Conservation (phyloP, 2,113 vertebrate species). For the Sander lucioperca region DNA sequence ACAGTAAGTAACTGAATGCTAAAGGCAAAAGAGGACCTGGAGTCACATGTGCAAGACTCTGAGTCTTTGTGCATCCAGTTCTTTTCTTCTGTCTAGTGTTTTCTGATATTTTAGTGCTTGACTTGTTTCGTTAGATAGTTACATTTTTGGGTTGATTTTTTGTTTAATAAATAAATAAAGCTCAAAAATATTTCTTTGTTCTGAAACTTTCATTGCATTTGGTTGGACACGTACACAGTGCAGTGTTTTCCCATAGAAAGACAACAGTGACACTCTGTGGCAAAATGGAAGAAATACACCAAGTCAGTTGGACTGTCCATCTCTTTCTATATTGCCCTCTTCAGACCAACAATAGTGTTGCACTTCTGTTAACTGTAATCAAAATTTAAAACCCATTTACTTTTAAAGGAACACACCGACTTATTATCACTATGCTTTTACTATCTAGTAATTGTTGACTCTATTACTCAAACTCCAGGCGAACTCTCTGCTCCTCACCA, state of each 20-base stretch:
- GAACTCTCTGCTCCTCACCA: too few relatives aligned
- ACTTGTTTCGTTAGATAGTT: slow-evolving; percentile 62
- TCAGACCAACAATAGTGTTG: not conserved
- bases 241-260: not conserved
- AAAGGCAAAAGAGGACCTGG: slow-evolving; percentile 14
- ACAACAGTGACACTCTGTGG: slow-evolving; percentile 59
- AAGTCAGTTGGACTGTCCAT: not conserved
- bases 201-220: not conserved
- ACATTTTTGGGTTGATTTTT: slow-evolving; percentile 56
- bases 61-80: slow-evolving; percentile 37
- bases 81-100: slow-evolving; percentile 19
- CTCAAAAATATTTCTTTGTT: slow-evolving; percentile 44
- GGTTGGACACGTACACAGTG: not conserved
- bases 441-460: too few relatives aligned
- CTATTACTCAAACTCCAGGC: too few relatives aligned
- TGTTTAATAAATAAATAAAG: slow-evolving; percentile 75
- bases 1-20: slow-evolving; percentile 20
- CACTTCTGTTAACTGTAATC: not conserved
- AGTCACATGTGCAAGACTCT: slow-evolving; percentile 8
- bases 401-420: too few relatives aligned
- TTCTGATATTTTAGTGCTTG: slow-evolving; percentile 51
- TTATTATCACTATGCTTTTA: too few relatives aligned
- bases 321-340: not conserved
- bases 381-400: not conserved
- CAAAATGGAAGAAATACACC: slow-evolving; percentile 21